phyloP scores from a whole-genome alignment of 2,113 vertebrate genomes.

The Dipodomys stephensi region DNA sequence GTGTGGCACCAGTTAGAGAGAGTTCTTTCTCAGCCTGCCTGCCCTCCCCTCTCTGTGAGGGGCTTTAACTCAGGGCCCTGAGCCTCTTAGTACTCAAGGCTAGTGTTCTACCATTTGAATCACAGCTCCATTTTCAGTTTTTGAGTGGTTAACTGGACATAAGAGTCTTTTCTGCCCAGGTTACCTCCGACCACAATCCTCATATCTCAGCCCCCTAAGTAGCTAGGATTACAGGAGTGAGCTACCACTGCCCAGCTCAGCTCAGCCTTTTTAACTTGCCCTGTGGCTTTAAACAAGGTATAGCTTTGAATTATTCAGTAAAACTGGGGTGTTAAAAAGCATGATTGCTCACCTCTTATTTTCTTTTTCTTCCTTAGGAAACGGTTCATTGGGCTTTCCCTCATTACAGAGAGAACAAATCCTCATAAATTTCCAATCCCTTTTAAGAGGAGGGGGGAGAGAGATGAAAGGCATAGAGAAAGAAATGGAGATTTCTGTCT shows the following conservation, averaged over 20 bases:
- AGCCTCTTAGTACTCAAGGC: too few species aligned
- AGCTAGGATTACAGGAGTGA: too few species aligned
- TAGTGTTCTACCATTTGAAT: too few species aligned
- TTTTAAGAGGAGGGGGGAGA: conserved; percentile 3
- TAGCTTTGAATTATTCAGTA: neutral
- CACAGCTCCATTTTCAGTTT: too few species aligned
- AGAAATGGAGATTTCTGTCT: conserved; percentile 5
- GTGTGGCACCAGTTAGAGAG: neutral
- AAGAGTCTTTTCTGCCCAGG: too few species aligned
- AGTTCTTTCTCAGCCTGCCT: neutral
- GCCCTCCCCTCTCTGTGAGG: too few species aligned
- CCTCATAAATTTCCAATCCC: conserved; percentile 26
- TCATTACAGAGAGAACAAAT: conserved; percentile 22
- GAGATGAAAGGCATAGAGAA: neutral
- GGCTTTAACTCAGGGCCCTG: too few species aligned
- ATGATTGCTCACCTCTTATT: neutral
- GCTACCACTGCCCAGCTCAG: neutral
- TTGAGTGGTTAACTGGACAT: too few species aligned
- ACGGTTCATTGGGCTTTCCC: conserved; percentile 41
- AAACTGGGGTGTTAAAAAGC: neutral
- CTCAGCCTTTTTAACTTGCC: neutral
- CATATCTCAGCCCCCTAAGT: too few species aligned
- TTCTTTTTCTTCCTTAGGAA: conserved; percentile 25
- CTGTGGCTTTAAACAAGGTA: neutral
- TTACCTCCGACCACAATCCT: too few species aligned